Percentiles rank a stretch among this genome's conserved stretches.
Conservation (phyloP, 2,113 vertebrate genomes). For the Entosphenus tridentatus region DNA sequence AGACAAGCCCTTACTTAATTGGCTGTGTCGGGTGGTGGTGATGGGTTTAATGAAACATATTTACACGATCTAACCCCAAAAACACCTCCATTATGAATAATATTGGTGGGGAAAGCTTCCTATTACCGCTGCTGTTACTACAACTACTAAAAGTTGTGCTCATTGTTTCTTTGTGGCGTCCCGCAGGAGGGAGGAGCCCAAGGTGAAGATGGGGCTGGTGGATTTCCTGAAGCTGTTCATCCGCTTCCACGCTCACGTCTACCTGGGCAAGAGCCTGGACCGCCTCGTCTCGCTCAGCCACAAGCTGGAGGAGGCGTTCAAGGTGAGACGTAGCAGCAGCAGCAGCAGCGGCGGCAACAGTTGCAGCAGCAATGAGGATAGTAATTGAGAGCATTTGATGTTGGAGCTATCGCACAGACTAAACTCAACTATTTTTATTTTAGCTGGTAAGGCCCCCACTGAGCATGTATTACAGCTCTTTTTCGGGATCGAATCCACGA, state of each 20-base stretch:
- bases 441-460: too few species aligned
- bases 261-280: conserved; percentile 75
- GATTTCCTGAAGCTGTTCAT: conserved; percentile 97
- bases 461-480: neutral
- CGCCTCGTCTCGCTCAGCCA: conserved; percentile 63
- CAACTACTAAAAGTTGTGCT: too few species aligned
- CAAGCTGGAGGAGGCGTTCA: conserved; percentile 88
- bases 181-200: conserved; percentile 74
- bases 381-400: conserved; percentile 5
- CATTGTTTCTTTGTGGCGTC: conserved; percentile 14
- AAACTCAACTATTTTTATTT: neutral
- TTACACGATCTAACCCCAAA: too few species aligned
- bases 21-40: too few species aligned
- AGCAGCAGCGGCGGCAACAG: too few species aligned
- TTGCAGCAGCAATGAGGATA: neutral
- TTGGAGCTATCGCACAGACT: neutral
- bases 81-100: too few species aligned
- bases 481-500: neutral
- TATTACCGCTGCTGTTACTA: too few species aligned
- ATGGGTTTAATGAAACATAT: too few species aligned
- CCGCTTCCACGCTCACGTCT: conserved; percentile 95
- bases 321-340: conserved; percentile 30
- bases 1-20: too few species aligned
- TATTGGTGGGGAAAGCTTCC: too few species aligned
- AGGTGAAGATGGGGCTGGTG: conserved; percentile 73